These are phyloP conservation scores for Nomada goodeniana DNA, from an alignment of 2,888 invertebrate genomes.

Conservation along the genomic window DNA sequence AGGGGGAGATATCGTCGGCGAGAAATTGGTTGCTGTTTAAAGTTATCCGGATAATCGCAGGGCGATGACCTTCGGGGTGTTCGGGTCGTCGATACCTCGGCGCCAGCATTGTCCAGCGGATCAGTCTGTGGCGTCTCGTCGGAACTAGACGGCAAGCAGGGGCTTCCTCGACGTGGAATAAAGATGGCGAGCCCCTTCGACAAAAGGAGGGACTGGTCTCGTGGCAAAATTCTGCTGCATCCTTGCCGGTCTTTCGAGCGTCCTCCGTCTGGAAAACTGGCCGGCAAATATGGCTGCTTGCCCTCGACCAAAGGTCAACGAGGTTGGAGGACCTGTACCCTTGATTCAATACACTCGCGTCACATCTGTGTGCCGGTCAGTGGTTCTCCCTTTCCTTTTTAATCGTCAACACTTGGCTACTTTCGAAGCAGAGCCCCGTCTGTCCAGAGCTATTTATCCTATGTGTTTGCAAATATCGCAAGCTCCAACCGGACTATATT, in stretches of 20 bases:
- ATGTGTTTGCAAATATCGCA: too few species aligned
- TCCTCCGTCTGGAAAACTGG: constrained; percentile 65
- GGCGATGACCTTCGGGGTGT: constrained; percentile 51
- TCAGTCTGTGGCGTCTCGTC: constrained; percentile 50
- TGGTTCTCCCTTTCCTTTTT: constrained; percentile 23
- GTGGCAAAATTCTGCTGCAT: constrained; percentile 55
- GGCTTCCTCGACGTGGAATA: constrained; percentile 20
- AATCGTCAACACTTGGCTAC: background rate
- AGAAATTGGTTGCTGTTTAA: constrained; percentile 35
- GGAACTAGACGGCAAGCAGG: constrained; percentile 19
- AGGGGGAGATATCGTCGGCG: background rate
- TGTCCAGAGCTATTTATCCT: background rate
- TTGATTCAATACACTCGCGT: constrained; percentile 45
- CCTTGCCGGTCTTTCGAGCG: constrained; percentile 56
- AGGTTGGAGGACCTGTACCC: constrained; percentile 63
- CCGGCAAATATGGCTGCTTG: constrained; percentile 58
- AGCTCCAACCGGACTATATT: background rate
- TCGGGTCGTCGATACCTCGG: constrained; percentile 61
- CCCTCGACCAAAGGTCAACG: constrained; percentile 70
- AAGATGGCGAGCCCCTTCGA: constrained; percentile 49
- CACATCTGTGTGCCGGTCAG: constrained; percentile 34
- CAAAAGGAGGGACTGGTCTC: constrained; percentile 68
- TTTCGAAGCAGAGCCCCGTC: background rate
- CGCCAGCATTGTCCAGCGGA: constrained; percentile 69
- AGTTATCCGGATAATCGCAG: constrained; percentile 34